phyloP scores from a whole-genome alignment of 1,140 invertebrate species.

The Tenebrio molitor region DNA sequence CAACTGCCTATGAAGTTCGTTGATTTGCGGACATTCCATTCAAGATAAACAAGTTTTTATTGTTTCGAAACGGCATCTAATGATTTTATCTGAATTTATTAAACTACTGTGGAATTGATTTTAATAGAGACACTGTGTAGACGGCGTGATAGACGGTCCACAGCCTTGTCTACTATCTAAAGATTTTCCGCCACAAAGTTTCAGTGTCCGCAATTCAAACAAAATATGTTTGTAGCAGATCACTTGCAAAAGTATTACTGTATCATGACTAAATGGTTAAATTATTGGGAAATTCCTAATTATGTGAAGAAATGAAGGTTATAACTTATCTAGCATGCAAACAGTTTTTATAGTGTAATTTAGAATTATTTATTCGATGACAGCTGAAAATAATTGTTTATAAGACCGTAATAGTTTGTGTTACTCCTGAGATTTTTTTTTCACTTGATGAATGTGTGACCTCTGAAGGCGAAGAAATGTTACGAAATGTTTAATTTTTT shows the following conservation, averaged over 20 bases:
- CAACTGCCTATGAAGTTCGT: conserved; percentile 57
- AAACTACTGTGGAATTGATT: not conserved
- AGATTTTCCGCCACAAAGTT: no score
- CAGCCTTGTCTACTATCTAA: no score
- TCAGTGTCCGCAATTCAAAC: no score
- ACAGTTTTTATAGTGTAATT: conserved; percentile 8
- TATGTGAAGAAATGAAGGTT: conserved; percentile 12
- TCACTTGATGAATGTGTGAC: no score
- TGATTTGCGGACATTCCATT: conserved; percentile 48
- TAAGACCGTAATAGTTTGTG: not conserved
- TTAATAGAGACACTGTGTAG: not conserved
- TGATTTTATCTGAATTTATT: conserved; percentile 14
- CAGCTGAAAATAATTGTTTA: not conserved
- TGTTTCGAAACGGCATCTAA: conserved; percentile 30
- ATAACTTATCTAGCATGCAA: not conserved
- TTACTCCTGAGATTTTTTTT: not conserved
- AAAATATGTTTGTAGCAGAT: no score
- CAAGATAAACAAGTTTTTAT: conserved; percentile 38
- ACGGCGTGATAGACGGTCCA: no score
- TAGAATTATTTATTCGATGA: conserved; percentile 6
- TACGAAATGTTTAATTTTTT: conserved; percentile 9
- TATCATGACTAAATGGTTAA: not conserved
- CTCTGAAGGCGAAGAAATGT: not conserved
- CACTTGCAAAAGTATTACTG: not conserved
- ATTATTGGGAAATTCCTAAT: conserved; percentile 26